Percentiles rank a stretch among this genome's conserved stretches.
These are phyloP conservation scores for Conus ventricosus DNA, from an alignment of 1,140 invertebrate species.

Conservation along the genomic window DNA sequence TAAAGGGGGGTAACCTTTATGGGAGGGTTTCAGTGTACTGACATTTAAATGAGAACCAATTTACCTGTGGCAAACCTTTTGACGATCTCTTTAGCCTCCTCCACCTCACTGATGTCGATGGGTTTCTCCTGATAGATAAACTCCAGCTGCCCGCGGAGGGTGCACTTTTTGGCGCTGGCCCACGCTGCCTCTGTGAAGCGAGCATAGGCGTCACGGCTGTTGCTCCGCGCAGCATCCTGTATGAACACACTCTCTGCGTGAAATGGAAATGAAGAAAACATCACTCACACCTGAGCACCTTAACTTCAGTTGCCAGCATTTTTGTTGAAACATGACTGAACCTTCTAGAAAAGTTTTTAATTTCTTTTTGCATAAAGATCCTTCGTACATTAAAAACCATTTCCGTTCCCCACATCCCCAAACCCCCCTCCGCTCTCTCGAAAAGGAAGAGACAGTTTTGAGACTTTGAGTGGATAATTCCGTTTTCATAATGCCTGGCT, in stretches of 20 bases:
- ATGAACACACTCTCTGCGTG: not conserved
- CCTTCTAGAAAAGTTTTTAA: too few relatives aligned
- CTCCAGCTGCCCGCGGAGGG: constrained; percentile 94
- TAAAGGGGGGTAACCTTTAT: too few relatives aligned
- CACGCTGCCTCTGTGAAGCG: constrained; percentile 91
- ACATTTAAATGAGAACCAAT: too few relatives aligned
- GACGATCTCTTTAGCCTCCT: constrained; percentile 93
- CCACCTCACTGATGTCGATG: constrained; percentile 91
- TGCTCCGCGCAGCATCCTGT: constrained; percentile 88
- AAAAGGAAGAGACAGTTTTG: too few relatives aligned
- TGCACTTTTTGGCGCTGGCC: constrained; percentile 90
- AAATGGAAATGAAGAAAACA: constrained; percentile 1
- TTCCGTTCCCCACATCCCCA: too few relatives aligned
- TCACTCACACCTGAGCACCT: not conserved
- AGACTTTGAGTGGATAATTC: too few relatives aligned
- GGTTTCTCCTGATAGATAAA: constrained; percentile 83
- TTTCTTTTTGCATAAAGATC: too few relatives aligned
- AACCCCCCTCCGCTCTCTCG: too few relatives aligned
- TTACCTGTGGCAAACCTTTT: constrained; percentile 87
- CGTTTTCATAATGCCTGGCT: too few relatives aligned
- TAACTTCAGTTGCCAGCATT: not conserved
- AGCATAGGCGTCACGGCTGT: constrained; percentile 89
- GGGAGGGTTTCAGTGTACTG: too few relatives aligned
- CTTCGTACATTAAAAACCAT: too few relatives aligned
- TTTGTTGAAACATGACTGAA: not conserved